These are phyloP conservation scores for Diachrysia chrysitis DNA, from an alignment of 2,888 invertebrate genomes.

Conservation along the genomic window DNA sequence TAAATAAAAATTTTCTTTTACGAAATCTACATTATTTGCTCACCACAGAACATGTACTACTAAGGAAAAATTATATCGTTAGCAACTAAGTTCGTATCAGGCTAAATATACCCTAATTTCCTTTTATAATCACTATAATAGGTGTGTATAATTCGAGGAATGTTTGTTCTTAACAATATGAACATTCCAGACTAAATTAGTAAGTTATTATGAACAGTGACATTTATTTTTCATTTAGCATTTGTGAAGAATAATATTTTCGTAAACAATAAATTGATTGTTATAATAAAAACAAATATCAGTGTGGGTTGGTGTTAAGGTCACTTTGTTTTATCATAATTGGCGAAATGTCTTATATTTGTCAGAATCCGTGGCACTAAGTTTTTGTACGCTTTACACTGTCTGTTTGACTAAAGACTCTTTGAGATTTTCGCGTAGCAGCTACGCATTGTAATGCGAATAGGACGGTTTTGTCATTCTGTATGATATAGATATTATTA, in stretches of 20 bases:
- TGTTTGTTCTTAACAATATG: neutral
- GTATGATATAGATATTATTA: neutral
- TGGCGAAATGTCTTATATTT: neutral
- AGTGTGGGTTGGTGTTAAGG: neutral
- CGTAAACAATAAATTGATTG: neutral
- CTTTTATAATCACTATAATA: neutral
- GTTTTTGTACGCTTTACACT: neutral
- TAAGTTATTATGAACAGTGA: neutral
- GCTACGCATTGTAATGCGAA: neutral
- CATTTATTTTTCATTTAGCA: neutral
- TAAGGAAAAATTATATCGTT: neutral
- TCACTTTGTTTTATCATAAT: slow-evolving; percentile 3
- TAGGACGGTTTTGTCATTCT: neutral
- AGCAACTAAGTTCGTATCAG: neutral
- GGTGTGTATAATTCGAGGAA: neutral
- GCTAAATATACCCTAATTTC: neutral
- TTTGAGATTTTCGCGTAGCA: neutral
- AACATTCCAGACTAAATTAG: neutral
- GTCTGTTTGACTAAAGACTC: neutral
- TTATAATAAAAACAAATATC: neutral
- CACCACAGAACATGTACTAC: too few relatives aligned
- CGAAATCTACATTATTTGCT: neutral
- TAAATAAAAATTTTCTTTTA: too few relatives aligned
- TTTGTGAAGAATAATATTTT: neutral
- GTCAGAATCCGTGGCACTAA: neutral